These are phyloP conservation scores for Salticus scenicus DNA, from an alignment of 2,888 invertebrate species.

Conservation along the genomic window DNA sequence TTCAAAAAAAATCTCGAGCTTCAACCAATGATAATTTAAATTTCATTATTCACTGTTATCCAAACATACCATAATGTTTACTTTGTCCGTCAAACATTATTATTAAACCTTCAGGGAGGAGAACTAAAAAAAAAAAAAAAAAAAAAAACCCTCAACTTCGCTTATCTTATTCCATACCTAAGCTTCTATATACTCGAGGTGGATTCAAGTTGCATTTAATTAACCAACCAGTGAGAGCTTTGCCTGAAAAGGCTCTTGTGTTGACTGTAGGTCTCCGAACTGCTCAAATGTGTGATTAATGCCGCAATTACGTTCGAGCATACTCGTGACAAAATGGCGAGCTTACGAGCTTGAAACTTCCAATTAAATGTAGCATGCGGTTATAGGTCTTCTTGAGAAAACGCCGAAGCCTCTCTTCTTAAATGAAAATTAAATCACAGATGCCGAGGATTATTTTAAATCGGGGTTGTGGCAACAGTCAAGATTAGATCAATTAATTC, in stretches of 20 bases:
- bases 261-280: background rate
- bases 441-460: slow-evolving; percentile 38
- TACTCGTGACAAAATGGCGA: slow-evolving; percentile 56
- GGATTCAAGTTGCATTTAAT: background rate
- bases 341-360: slow-evolving; percentile 29
- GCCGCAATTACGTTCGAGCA: slow-evolving; percentile 50
- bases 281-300: slow-evolving; percentile 46
- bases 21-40: no score
- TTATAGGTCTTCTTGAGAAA: slow-evolving; percentile 26
- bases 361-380: slow-evolving; percentile 52
- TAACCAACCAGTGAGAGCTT: background rate
- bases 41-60: no score
- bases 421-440: slow-evolving; percentile 52
- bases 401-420: background rate
- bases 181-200: background rate
- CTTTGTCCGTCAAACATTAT: background rate
- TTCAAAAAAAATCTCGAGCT: no score
- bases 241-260: background rate
- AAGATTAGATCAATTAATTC: slow-evolving; percentile 12
- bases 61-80: background rate
- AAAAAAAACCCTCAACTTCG: no score
- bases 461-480: background rate
- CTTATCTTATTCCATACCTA: background rate
- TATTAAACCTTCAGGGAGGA: background rate
- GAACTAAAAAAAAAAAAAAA: background rate